Evolutionary conservation across 1,140 invertebrate genomes (phyloP), one percentile per base, ranked within the genome.

Genomic region (Anastrepha obliqua): DNA sequence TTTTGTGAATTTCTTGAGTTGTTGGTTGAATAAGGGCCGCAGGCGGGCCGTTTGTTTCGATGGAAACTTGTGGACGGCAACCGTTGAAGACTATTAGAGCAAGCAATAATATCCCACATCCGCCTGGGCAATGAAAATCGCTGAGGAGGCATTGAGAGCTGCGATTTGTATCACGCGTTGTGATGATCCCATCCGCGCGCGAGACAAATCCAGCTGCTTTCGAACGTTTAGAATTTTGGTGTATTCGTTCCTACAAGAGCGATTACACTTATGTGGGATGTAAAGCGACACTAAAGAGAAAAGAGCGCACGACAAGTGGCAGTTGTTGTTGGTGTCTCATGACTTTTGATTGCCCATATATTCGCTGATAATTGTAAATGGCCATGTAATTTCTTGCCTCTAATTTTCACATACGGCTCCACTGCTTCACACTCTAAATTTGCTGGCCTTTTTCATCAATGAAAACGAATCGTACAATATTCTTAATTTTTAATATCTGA

Each of bases 291-390:
- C 8, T 2, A 81, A 51, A 29, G 74, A n/a, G 74, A 51, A 55
- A 47, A 81, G 74, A n/a, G 47, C 44, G 0, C 17, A 29, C n/a
- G 3, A 29, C 44, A 17, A 58, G 20, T 81, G 74, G 47, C 44
- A 47, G 74, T 58, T 51, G 29, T 58, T 51, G 0, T 11, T 74
- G 39, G 2, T 11, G 47, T 17, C 74, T 81, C 17, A 81, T 81
- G 74, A 81, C 74, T 81, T 81, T 44, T 47, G 74, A 55, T 55
- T 67, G 29, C n/a, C 20, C 8, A 62, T 17, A 62, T 62, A 58
- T 62, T n/a, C 60, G 51, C 51, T 8, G 6, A 55, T 55, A 55
- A 6, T 55, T 8, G 6, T 55, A 55, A 3, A 55, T 55, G 1
- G 29, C 29, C 1, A 29, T 29, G 29, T 29, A 29, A 29, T 29